Evolutionary conservation across 2,113 vertebrate species (phyloP).

Genomic region (Perca flavescens): DNA sequence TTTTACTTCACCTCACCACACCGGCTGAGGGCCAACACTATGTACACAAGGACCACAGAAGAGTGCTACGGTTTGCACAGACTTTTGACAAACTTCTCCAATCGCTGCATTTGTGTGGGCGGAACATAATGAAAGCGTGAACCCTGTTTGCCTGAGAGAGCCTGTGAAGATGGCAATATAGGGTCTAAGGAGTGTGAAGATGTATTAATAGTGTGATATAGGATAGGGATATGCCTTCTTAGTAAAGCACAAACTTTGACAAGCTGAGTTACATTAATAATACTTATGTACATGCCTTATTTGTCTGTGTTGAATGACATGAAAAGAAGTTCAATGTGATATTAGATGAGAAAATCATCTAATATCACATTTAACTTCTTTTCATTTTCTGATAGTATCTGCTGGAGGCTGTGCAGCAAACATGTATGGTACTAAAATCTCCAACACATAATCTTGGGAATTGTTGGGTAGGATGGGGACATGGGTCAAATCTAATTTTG

Average conservation of each 20-base stretch:
- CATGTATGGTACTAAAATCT: not conserved
- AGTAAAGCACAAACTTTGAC: not conserved
- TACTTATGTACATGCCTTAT: no score
- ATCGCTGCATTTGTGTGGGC: conserved; percentile 33
- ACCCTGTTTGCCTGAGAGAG: conserved; percentile 41
- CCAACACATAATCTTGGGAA: not conserved
- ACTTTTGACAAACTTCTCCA: conserved; percentile 55
- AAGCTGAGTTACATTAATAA: not conserved
- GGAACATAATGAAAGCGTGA: conserved; percentile 40
- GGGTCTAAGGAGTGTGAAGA: not conserved
- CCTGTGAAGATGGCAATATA: conserved; percentile 4
- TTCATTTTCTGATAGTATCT: not conserved
- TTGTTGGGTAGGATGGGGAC: no score
- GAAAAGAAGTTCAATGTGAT: no score
- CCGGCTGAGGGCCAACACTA: not conserved
- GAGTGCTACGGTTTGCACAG: not conserved
- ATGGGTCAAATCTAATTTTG: not conserved
- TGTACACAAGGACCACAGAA: conserved; percentile 19
- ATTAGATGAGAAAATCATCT: not conserved
- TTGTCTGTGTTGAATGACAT: not conserved
- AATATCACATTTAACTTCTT: no score
- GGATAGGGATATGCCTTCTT: not conserved
- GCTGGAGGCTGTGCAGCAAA: not conserved
- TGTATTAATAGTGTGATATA: not conserved
- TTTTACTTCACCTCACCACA: conserved; percentile 34